Evolutionary conservation across 2,888 invertebrate genomes (phyloP).

Genomic region (Phanerotoma sp.): DNA sequence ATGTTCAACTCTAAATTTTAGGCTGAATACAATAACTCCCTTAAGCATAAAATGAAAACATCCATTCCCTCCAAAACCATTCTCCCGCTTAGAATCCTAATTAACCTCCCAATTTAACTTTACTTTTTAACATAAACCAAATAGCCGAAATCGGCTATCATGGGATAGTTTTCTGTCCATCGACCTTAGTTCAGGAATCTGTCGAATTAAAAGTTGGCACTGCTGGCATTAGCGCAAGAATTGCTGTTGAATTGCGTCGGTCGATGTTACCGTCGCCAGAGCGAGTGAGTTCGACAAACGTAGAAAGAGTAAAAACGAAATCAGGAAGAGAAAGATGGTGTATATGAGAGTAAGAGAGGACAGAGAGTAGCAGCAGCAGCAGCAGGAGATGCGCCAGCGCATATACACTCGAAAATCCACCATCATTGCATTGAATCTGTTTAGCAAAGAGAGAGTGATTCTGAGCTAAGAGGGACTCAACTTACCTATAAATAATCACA

Average conservation of each 20-base stretch:
- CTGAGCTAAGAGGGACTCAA: conserved; percentile 6
- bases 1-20: too few species aligned
- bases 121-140: too few species aligned
- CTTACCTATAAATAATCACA: conserved; percentile 15
- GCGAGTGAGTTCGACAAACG: conserved; percentile 9
- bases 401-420: background rate
- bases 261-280: conserved; percentile 25
- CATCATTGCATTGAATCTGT: conserved; percentile 3
- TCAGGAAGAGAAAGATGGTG: conserved; percentile 12
- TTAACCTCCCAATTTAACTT: too few species aligned
- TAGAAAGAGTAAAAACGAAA: conserved; percentile 2
- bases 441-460: background rate
- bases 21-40: too few species aligned
- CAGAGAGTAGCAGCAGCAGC: too few species aligned
- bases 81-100: too few species aligned
- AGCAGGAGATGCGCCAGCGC: conserved; percentile 15
- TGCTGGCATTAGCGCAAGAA: conserved; percentile 30
- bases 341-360: too few species aligned
- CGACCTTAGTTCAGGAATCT: background rate
- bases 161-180: background rate
- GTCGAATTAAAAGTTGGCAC: background rate
- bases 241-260: conserved; percentile 27
- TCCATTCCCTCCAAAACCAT: too few species aligned
- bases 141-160: too few species aligned
- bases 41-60: too few species aligned